phyloP scores from a whole-genome alignment of 1,140 invertebrate genomes.

The Camponotus pennsylvanicus region DNA sequence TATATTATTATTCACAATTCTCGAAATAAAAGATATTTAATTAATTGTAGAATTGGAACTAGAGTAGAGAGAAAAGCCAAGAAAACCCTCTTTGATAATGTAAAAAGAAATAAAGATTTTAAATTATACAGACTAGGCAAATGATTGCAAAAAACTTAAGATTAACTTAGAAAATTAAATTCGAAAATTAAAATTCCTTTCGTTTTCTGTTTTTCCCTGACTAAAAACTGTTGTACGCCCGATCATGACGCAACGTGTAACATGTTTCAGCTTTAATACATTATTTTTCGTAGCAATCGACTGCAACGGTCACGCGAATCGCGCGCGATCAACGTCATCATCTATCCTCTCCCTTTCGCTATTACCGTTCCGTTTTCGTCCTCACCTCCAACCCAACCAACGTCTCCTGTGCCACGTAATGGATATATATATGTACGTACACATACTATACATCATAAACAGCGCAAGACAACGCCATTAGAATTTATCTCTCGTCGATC shows the following conservation, averaged over 20 bases:
- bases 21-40: background rate
- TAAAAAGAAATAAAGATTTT: background rate
- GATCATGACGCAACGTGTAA: conserved; percentile 39
- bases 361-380: conserved; percentile 69
- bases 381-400: conserved; percentile 39
- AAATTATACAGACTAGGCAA: background rate
- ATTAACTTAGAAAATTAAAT: background rate
- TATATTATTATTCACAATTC: background rate
- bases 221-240: background rate
- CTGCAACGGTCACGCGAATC: conserved; percentile 57
- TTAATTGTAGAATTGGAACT: background rate
- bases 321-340: conserved; percentile 47
- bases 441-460: background rate
- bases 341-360: conserved; percentile 74
- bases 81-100: background rate
- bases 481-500: conserved; percentile 70
- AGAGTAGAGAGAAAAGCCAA: background rate
- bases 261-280: conserved; percentile 42
- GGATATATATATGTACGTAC: background rate
- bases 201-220: background rate
- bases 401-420: conserved; percentile 54
- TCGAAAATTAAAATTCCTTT: conserved; percentile 12
- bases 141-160: background rate
- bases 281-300: conserved; percentile 55
- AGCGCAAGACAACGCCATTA: conserved; percentile 52